Conservation (phyloP, 2,797 vertebrate genomes). For the Geotrypetes seraphini region DNA sequence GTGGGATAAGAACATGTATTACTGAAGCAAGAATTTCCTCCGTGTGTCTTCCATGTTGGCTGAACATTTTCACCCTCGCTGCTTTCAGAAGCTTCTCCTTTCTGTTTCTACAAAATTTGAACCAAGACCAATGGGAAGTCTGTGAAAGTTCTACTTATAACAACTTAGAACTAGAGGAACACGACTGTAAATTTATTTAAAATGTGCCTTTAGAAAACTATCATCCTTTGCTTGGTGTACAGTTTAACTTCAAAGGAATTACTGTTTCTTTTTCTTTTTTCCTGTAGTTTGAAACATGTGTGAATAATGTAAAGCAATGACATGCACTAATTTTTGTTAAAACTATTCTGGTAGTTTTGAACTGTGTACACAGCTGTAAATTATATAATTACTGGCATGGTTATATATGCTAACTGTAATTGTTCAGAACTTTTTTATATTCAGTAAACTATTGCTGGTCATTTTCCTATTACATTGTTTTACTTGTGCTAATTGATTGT, state of each 20-base stretch:
- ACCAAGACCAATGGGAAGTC: slow-evolving; percentile 4
- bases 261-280: no score
- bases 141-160: slow-evolving; percentile 34
- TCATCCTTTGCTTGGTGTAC: slow-evolving; percentile 3
- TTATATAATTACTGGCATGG: slow-evolving; percentile 3
- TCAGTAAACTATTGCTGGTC: slow-evolving; percentile 11
- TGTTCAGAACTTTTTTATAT: slow-evolving; percentile 39
- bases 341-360: slow-evolving; percentile 4
- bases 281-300: no score
- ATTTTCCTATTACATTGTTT: no score
- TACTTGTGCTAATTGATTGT: not conserved
- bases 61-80: slow-evolving; percentile 3
- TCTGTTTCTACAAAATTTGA: slow-evolving; percentile 13
- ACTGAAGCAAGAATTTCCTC: slow-evolving; percentile 24
- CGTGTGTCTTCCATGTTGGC: not conserved
- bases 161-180: slow-evolving; percentile 6
- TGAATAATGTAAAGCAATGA: slow-evolving; percentile 4
- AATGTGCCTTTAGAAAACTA: slow-evolving; percentile 13
- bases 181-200: slow-evolving; percentile 19
- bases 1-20: slow-evolving; percentile 71
- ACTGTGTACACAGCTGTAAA: not conserved
- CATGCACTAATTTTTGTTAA: slow-evolving; percentile 26
- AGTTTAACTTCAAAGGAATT: slow-evolving; percentile 15
- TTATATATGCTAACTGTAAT: slow-evolving; percentile 30
- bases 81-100: slow-evolving; percentile 21